Base-by-base conservation (phyloP, 2,888 invertebrate genomes). In the Siphonodentalium dalli region DNA sequence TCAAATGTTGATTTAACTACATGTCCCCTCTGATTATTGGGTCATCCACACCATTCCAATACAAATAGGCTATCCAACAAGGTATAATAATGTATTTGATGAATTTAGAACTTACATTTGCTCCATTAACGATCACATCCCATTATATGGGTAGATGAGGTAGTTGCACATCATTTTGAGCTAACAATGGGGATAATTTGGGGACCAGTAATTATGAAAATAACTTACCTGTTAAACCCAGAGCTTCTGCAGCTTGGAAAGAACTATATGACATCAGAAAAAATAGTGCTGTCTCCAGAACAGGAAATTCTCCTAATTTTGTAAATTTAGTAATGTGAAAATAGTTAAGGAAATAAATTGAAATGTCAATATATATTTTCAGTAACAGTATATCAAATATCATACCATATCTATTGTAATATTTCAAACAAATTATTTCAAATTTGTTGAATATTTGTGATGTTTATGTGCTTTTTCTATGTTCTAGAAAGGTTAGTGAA, bases 251-350 rank as follows among this genome's bases (percentile, higher is more conserved):
- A 63, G 97, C 91, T 56, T 98, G 87, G 84, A 98, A 99, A 37
- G 97, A 94, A 70, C 93, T 91, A 81, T 98, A 99, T 0, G 97
- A 97, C 93, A 96, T 96, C 48, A 98, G 87, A 45, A 98, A 93
- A 84, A 99, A 98, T 35, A 99, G 86, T 1, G 96, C 93, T 0
- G 95, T 94, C 82, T 99, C 98, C 71, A 99, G 84, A 35, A 97
- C 84, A 0, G 98, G 96, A 85, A 95, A 95, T 75, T 98, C 97
- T 58, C 92, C 87, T 18, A 97, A 90, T 73, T 92, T 88, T 9
- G 96, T 96, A 82, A 92, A 96, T 85, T 96, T 96, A 0, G 96
- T 80, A 27, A 80, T 60, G 74, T 77, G 51, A 21, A 26, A 20
- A 31, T 7, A n/a, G 37, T 56, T 52, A 56, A 56, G 51, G 51